phyloP scores from a whole-genome alignment of 2,888 invertebrate species.

The Nomada ferruginata region DNA sequence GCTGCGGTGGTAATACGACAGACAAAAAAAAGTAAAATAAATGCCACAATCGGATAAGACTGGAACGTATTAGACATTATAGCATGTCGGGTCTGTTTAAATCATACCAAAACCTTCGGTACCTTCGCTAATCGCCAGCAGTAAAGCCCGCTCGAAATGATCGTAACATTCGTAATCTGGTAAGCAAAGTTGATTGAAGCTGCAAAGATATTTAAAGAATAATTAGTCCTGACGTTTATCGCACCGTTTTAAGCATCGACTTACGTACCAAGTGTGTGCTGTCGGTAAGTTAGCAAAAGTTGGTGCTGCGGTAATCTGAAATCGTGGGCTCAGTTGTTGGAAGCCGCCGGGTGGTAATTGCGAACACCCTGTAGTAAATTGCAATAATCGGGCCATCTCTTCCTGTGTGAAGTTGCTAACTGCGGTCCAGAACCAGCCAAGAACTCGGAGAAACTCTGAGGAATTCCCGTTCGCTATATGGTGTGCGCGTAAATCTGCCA shows the following conservation, averaged over 20 bases:
- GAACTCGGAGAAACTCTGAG: constrained; percentile 92
- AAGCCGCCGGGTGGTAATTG: constrained; percentile 97
- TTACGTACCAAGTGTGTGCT: constrained; percentile 94
- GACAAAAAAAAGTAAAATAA: constrained; percentile 41
- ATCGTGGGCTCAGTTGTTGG: constrained; percentile 94
- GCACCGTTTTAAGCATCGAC: too few species aligned
- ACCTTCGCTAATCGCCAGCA: constrained; percentile 97
- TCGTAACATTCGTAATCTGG: constrained; percentile 98
- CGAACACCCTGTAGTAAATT: constrained; percentile 97
- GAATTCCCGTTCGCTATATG: constrained; percentile 93
- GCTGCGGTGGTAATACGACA: constrained; percentile 7
- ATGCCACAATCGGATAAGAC: constrained; percentile 36
- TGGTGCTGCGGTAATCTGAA: constrained; percentile 96
- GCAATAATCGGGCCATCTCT: constrained; percentile 96
- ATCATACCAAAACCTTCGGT: constrained; percentile 96
- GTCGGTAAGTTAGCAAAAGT: constrained; percentile 96
- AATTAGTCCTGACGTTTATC: not conserved
- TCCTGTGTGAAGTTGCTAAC: constrained; percentile 95
- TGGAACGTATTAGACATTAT: constrained; percentile 38
- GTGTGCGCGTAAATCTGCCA: constrained; percentile 95
- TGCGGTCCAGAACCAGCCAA: constrained; percentile 96
- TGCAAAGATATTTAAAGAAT: constrained; percentile 83
- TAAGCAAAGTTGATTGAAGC: constrained; percentile 97
- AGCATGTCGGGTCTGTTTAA: constrained; percentile 75
- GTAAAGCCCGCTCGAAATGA: constrained; percentile 94